phyloP scores from a whole-genome alignment of 2,888 invertebrate genomes.

The Leucophenga maculata region DNA sequence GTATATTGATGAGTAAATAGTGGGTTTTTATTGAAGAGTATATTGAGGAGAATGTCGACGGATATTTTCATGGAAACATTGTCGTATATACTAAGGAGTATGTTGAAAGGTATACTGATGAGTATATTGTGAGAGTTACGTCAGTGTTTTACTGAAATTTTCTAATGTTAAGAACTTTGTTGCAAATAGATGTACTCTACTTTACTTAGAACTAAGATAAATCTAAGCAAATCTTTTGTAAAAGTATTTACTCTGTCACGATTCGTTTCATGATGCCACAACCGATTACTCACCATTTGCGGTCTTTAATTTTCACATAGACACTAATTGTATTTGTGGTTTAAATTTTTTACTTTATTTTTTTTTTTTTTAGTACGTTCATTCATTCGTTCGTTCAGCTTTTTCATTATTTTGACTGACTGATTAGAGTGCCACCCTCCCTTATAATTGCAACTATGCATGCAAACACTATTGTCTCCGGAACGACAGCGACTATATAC shows the following conservation, averaged over 20 bases:
- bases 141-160: too few species aligned
- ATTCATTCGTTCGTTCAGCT: not conserved
- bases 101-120: too few species aligned
- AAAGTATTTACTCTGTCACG: slow-evolving; percentile 3
- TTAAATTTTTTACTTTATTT: slow-evolving; percentile 12
- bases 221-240: too few species aligned
- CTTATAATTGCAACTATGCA: slow-evolving; percentile 63
- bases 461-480: slow-evolving; percentile 46
- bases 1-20: too few species aligned
- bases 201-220: too few species aligned
- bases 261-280: not conserved
- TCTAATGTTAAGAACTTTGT: too few species aligned
- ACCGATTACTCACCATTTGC: slow-evolving; percentile 5
- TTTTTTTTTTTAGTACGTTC: not conserved
- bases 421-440: slow-evolving; percentile 57
- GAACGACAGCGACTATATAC: slow-evolving; percentile 10
- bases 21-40: too few species aligned
- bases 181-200: too few species aligned
- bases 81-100: too few species aligned
- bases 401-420: slow-evolving; percentile 37
- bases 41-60: too few species aligned
- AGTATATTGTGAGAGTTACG: too few species aligned
- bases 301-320: slow-evolving; percentile 54
- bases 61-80: too few species aligned
- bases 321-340: slow-evolving; percentile 49